Conservation (phyloP, 2,113 vertebrate species). For the Stigmatopora nigra region DNA sequence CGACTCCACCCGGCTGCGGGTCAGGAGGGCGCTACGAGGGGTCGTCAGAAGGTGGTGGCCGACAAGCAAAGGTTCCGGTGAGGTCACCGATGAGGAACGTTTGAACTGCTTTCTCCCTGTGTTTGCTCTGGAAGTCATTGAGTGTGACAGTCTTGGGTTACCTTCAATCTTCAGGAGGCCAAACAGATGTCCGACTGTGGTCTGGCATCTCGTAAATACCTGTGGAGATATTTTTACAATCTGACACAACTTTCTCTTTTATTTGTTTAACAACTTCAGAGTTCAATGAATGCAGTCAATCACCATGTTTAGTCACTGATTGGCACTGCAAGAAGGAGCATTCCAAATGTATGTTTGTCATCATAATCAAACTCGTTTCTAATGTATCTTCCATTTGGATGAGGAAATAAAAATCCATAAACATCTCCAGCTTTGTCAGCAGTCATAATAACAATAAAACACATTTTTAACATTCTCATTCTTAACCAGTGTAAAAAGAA, state of each 20-base stretch:
- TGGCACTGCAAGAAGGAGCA: neutral
- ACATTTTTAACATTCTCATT: too few relatives aligned
- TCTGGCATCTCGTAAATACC: conserved; percentile 34
- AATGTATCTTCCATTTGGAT: neutral
- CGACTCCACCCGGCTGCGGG: conserved; percentile 40
- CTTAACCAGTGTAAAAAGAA: too few relatives aligned
- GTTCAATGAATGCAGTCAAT: neutral
- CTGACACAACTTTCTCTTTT: conserved; percentile 11
- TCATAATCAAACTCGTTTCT: too few relatives aligned
- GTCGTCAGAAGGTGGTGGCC: conserved; percentile 43
- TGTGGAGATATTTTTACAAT: conserved; percentile 27
- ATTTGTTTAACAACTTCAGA: neutral
- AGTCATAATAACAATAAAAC: too few relatives aligned
- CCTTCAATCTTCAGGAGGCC: conserved; percentile 36
- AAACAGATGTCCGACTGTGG: conserved; percentile 52
- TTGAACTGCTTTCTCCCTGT: conserved; percentile 38
- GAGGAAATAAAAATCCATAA: neutral
- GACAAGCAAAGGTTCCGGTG: conserved; percentile 41
- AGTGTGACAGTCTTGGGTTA: conserved; percentile 48
- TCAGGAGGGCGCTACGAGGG: conserved; percentile 33
- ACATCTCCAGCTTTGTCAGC: neutral
- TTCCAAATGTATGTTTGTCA: too few relatives aligned
- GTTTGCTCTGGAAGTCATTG: conserved; percentile 50
- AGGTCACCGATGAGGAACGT: conserved; percentile 45
- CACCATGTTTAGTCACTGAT: neutral